Evolutionary conservation across 1,140 invertebrate species (phyloP).

Genomic region (Nasonia longicornis): DNA sequence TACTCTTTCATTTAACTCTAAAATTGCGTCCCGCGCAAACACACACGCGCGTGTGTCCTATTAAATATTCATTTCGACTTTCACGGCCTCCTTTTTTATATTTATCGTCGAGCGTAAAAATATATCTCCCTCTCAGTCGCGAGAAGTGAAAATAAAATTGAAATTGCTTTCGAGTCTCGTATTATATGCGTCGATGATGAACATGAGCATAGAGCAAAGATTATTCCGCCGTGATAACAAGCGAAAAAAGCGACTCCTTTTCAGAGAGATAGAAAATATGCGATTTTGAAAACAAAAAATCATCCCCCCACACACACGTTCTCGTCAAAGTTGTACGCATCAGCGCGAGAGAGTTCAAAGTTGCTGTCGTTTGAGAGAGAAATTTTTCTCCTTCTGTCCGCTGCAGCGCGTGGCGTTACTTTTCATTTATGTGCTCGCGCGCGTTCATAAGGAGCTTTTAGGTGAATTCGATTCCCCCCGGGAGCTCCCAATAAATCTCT

Average conservation of each 20-base stretch:
- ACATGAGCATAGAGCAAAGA: background rate
- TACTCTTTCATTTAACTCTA: background rate
- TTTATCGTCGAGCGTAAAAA: background rate
- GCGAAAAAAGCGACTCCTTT: no score
- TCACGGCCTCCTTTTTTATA: background rate
- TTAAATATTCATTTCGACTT: slow-evolving; percentile 4
- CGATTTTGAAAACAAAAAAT: background rate
- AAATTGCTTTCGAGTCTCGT: background rate
- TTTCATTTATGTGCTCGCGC: slow-evolving; percentile 43
- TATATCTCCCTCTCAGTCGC: background rate
- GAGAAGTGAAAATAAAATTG: background rate
- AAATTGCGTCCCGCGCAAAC: background rate
- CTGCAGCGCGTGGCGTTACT: slow-evolving; percentile 17
- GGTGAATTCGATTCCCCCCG: slow-evolving; percentile 36
- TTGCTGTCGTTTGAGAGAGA: background rate
- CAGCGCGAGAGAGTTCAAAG: background rate
- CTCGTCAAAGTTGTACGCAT: background rate
- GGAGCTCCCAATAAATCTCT: slow-evolving; percentile 37
- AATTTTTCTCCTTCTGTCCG: background rate
- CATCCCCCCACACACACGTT: background rate
- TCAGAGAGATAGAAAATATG: no score
- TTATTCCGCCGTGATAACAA: no score
- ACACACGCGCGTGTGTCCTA: background rate
- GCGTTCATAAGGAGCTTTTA: slow-evolving; percentile 44
- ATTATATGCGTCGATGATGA: background rate